Conservation (phyloP, 2,888 invertebrate genomes). For the Oxycera nigricornis region DNA sequence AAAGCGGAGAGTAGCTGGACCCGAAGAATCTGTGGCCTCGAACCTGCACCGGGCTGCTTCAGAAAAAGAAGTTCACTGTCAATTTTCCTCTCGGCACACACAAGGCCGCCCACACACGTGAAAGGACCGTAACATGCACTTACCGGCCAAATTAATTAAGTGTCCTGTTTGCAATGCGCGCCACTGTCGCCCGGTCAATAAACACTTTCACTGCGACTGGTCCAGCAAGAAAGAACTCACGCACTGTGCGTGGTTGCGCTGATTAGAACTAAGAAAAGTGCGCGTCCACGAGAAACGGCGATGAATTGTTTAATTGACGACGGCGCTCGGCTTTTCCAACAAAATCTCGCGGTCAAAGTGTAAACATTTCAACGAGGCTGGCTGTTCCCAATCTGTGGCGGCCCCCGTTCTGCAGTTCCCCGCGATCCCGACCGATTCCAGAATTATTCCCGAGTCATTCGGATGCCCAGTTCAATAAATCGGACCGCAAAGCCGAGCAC, state of each 20-base stretch:
- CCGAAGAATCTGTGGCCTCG: too few relatives aligned
- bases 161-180: not conserved
- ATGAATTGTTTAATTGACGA: constrained; percentile 10
- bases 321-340: not conserved
- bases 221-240: not conserved
- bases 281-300: not conserved
- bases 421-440: not conserved
- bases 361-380: constrained; percentile 28
- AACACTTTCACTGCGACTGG: not conserved
- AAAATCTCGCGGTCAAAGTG: constrained; percentile 1
- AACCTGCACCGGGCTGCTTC: too few relatives aligned
- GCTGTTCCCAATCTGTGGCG: not conserved
- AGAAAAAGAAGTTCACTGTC: too few relatives aligned
- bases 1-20: too few relatives aligned
- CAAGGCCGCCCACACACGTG: too few relatives aligned
- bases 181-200: not conserved
- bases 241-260: not conserved
- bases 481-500: not conserved
- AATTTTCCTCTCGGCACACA: too few relatives aligned
- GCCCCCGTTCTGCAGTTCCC: not conserved
- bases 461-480: not conserved
- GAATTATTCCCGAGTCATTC: not conserved
- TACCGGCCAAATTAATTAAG: too few relatives aligned
- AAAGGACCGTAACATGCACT: too few relatives aligned
- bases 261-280: too few relatives aligned